These are phyloP conservation scores for Acleris cristana DNA, from an alignment of 2,888 invertebrate genomes.

Conservation along the genomic window DNA sequence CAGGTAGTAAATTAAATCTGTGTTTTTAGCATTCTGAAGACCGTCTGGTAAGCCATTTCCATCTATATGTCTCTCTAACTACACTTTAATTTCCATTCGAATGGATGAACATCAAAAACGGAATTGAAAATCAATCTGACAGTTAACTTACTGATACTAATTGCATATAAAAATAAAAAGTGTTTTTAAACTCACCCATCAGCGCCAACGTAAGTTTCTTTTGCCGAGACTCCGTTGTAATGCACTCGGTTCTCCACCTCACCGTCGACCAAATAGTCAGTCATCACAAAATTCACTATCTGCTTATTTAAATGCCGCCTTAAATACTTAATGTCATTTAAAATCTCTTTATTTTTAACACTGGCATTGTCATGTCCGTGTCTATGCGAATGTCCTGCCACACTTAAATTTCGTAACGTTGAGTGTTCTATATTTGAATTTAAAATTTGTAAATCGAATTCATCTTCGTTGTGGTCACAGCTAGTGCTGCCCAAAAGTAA, in stretches of 20 bases:
- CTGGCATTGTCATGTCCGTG: conserved; percentile 52
- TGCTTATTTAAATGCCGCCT: conserved; percentile 71
- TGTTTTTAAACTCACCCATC: conserved; percentile 74
- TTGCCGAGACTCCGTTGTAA: conserved; percentile 86
- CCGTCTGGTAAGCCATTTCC: too few species aligned
- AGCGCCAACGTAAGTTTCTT: conserved; percentile 85
- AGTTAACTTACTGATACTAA: too few species aligned
- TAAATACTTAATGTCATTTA: conserved; percentile 73
- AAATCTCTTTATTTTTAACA: conserved; percentile 51
- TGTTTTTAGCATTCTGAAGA: too few species aligned
- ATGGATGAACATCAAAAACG: too few species aligned
- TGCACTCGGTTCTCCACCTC: conserved; percentile 87
- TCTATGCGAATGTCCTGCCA: conserved; percentile 46
- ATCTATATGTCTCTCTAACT: too few species aligned
- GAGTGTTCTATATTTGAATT: conserved; percentile 34
- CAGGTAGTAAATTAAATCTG: too few species aligned
- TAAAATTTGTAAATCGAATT: conserved; percentile 41
- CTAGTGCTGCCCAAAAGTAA: conserved; percentile 70
- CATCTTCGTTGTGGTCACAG: conserved; percentile 63
- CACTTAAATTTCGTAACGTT: conserved; percentile 42
- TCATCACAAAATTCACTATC: conserved; percentile 85
- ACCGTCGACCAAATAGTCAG: conserved; percentile 87
- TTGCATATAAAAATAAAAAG: too few species aligned
- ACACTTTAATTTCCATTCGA: too few species aligned
- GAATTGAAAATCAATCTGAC: too few species aligned